Evolutionary conservation across 2,113 vertebrate genomes (phyloP), one percentile per base, ranked within the genome.

Genomic region (Nannospalax galili): DNA sequence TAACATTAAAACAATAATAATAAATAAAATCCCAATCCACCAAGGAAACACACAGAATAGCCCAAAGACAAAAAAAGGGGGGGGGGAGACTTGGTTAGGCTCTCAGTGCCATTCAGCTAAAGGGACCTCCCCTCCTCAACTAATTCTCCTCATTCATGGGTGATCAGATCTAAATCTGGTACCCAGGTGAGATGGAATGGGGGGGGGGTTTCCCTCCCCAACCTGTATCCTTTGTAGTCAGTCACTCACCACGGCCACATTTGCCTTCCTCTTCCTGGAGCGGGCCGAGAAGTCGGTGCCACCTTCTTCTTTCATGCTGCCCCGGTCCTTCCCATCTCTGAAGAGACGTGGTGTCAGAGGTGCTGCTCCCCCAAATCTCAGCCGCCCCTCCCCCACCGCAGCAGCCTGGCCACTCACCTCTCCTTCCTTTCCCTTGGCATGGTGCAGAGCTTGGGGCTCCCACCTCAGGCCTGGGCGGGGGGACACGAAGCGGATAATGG

Each of bases 191-290:
- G 62, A 56, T 40, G 58, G 1, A 64, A 45, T 32, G 8, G 37
- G n/a, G 42, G 28, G 45, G n/a, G 32, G 62, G 32, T 17, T 45
- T n/a, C n/a, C 42, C 84, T 69, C 65, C 79, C 64, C 87, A 69
- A 81, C 96, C 90, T 75, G 93, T 58, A 95, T 64, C 80, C 95
- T 97, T 97, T 97, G 84, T 90, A 52, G 48, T 52, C 48, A 52
- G 48, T 52, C 48, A 98, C 99, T 99, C 98, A 99, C 99, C 98
- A 99, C 98, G 65, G 99, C 99, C 97, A 99, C 99, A 97, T 99
- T 99, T 80, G 99, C 99, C 98, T 99, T 99, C 95, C 99, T 99
- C 98, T 99, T 99, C 96, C 99, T 99, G 97, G 98, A 91, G 48
- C 99, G 98, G 22, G 94, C 93, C 48, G 98, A 84, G 69, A 79